phyloP scores from a whole-genome alignment of 2,113 vertebrate species.

The Platysteira castanea region DNA sequence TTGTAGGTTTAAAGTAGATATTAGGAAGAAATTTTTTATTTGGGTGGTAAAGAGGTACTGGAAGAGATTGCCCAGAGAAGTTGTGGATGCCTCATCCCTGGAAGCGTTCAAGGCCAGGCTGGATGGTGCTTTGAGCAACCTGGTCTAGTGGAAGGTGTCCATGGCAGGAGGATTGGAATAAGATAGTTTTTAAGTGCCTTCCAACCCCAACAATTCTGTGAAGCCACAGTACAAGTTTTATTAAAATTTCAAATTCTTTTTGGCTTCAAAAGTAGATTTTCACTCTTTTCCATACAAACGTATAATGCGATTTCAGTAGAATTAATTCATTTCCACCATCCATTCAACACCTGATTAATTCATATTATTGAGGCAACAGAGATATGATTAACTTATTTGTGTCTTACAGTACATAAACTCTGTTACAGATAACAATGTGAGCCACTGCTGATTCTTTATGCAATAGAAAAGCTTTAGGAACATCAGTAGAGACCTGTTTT shows the following conservation, averaged over 20 bases:
- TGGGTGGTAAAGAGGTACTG: not conserved
- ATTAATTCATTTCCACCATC: not conserved
- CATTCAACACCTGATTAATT: constrained; percentile 33
- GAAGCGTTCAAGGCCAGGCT: not conserved
- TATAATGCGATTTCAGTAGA: not conserved
- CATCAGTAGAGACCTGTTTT: constrained; percentile 1
- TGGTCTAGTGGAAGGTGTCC: not conserved
- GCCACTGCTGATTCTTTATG: not conserved
- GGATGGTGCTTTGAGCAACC: not conserved
- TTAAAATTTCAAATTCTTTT: not conserved
- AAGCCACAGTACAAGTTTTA: not conserved
- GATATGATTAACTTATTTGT: not conserved
- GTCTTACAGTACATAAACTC: not conserved
- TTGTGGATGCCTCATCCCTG: not conserved
- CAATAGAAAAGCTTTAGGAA: constrained; percentile 1
- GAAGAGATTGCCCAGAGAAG: not conserved
- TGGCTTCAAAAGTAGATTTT: not conserved
- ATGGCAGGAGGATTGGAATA: not conserved
- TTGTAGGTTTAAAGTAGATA: not conserved
- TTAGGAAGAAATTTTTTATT: not conserved
- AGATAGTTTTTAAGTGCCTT: not conserved
- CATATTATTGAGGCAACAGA: not conserved
- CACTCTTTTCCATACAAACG: not conserved
- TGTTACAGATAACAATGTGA: not conserved
- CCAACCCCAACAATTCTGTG: not conserved